Percentiles rank a stretch among this genome's conserved stretches.
Conservation (phyloP, 2,888 invertebrate genomes). For the Ormyrus nitidulus region DNA sequence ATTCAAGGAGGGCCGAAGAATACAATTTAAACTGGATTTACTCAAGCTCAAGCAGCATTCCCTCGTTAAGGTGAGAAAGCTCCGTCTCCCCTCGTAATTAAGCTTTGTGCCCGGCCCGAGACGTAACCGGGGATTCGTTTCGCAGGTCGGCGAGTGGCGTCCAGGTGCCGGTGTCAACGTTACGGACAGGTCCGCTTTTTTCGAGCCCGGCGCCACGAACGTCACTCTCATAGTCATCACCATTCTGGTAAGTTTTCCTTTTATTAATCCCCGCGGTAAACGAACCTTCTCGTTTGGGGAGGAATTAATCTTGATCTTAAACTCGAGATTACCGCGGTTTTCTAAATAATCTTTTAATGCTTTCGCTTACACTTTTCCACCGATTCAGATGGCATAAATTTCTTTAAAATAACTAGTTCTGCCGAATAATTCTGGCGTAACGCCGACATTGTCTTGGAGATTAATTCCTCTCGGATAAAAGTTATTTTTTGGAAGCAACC, state of each 20-base stretch:
- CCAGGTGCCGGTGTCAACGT: conserved; percentile 83
- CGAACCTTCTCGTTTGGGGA: too few species aligned
- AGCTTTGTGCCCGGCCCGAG: not conserved
- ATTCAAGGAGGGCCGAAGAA: conserved; percentile 86
- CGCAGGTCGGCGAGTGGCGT: conserved; percentile 84
- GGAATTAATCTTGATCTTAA: too few species aligned
- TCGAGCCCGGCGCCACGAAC: conserved; percentile 84
- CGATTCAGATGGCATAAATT: too few species aligned
- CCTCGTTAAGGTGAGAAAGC: conserved; percentile 79
- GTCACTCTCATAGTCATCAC: conserved; percentile 87
- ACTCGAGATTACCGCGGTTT: too few species aligned
- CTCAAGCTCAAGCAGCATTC: conserved; percentile 85
- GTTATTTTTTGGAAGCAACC: too few species aligned
- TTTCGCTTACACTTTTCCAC: too few species aligned
- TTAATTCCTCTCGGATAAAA: too few species aligned
- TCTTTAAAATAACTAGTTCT: too few species aligned
- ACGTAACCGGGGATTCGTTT: too few species aligned
- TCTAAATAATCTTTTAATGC: too few species aligned
- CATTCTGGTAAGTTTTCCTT: conserved; percentile 80
- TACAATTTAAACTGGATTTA: conserved; percentile 85
- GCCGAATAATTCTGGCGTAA: too few species aligned
- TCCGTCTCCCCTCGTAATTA: conserved; percentile 11
- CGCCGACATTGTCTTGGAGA: too few species aligned
- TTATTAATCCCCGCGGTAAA: not conserved
- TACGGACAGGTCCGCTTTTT: conserved; percentile 83